Evolutionary conservation across 2,888 invertebrate genomes (phyloP), one percentile per base, ranked within the genome.

Genomic region (Gryllus longicercus): DNA sequence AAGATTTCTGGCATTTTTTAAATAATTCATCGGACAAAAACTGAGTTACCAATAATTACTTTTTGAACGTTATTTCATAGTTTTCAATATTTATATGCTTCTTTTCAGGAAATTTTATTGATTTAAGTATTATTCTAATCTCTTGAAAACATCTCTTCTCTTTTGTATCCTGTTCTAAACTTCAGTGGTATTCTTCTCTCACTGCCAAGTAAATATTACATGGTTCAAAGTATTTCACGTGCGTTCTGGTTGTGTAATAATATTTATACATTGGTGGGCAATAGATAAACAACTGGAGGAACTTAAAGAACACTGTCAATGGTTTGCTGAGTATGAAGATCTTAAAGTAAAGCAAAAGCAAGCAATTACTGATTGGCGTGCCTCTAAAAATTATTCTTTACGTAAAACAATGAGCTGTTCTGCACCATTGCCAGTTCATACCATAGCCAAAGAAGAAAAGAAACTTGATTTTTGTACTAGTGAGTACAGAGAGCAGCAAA

Each of bases 301-400:
- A 38, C 87, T 90, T 51, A 84, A 87, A 18, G 85, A 86, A 80
- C 90, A 90, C 83, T 88, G 89, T 80, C 85, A 86, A 8, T 90
- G 90, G 90, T 89, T 88, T 83, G 86, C 86, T 80, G 84, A 86
- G 79, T 90, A 90, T 83, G 82, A 87, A 16, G 83, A 85, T 5
- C 84, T 90, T 75, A 87, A 88, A 50, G 85, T 86, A 11, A 87
- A 87, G 81, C 88, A 88, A 82, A 87, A 86, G 81, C 82, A 85
- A 2, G 86, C 87, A 0, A 86, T 90, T 11, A 85, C 85, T 80
- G 85, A 86, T 79, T 90, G 90, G 90, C 86, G 87, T 77, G 84
- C 85, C 79, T 83, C 83, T 74, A 87, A 85, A 83, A 83, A 84
- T 50, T 76, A 77, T 51, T 74, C 76, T 23, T 63, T 21, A 51